A percentile compares a stretch with the other conserved stretches of the same genome.
Evolutionary conservation across 2,113 vertebrate genomes (phyloP).

Genomic region (Eulacestoma nigropectus): DNA sequence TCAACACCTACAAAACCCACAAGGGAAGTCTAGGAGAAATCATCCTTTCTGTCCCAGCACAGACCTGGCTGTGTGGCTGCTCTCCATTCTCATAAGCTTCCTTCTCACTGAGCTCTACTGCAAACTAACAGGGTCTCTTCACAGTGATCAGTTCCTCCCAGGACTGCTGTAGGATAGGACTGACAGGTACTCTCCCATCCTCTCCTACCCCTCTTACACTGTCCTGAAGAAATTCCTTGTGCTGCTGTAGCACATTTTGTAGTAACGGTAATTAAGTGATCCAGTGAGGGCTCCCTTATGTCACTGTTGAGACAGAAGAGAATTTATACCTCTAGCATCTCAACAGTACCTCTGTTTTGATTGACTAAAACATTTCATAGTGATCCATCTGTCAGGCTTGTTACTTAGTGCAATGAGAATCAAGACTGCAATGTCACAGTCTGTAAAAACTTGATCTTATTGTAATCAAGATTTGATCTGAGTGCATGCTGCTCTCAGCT

Average conservation of each 20-base stretch:
- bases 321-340: background rate
- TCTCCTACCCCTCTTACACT: background rate
- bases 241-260: background rate
- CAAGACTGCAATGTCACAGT: background rate
- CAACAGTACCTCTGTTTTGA: background rate
- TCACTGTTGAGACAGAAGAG: background rate
- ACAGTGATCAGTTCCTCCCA: background rate
- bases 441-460: background rate
- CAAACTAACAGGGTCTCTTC: background rate
- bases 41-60: background rate
- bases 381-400: background rate
- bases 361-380: background rate
- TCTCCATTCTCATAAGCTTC: background rate
- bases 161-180: background rate
- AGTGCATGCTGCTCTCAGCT: background rate
- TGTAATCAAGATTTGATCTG: background rate
- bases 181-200: background rate
- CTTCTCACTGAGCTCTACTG: background rate
- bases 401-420: background rate
- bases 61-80: background rate
- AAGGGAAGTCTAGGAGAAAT: background rate
- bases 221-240: background rate
- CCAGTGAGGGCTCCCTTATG: background rate
- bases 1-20: background rate
- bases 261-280: background rate